Conservation (phyloP, 2,113 vertebrate species). For the Orientallactaga bullata region DNA sequence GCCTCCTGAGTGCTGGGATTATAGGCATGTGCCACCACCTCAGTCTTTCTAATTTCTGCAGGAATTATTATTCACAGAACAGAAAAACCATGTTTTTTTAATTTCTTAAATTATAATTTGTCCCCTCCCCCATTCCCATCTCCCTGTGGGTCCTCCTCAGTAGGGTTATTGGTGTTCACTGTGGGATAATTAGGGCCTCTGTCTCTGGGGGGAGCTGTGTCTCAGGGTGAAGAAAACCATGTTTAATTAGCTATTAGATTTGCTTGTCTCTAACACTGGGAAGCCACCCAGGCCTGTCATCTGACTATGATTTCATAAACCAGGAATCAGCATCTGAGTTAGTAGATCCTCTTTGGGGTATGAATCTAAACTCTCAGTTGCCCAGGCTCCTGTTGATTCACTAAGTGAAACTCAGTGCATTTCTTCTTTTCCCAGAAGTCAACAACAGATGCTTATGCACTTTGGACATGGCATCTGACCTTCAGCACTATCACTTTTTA, state of each 20-base stretch:
- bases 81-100: background rate
- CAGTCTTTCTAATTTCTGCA: slow-evolving; percentile 26
- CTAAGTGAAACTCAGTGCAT: background rate
- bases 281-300: slow-evolving; percentile 60
- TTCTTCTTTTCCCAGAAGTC: slow-evolving; percentile 57
- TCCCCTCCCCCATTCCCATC: too few relatives aligned
- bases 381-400: slow-evolving; percentile 45
- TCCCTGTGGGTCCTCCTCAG: too few relatives aligned
- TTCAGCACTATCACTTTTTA: background rate
- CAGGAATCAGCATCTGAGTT: slow-evolving; percentile 63
- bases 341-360: slow-evolving; percentile 64
- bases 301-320: slow-evolving; percentile 34
- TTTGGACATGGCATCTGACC: slow-evolving; percentile 43
- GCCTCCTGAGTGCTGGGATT: background rate
- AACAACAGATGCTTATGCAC: background rate
- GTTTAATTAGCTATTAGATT: background rate
- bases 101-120: too few relatives aligned
- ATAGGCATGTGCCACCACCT: background rate
- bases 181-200: too few relatives aligned
- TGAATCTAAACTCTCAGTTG: slow-evolving; percentile 61
- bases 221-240: too few relatives aligned
- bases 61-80: slow-evolving; percentile 36
- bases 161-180: too few relatives aligned
- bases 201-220: too few relatives aligned
- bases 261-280: slow-evolving; percentile 65